These are phyloP conservation scores for Drepana falcataria DNA, from an alignment of 2,888 invertebrate genomes.

Conservation along the genomic window DNA sequence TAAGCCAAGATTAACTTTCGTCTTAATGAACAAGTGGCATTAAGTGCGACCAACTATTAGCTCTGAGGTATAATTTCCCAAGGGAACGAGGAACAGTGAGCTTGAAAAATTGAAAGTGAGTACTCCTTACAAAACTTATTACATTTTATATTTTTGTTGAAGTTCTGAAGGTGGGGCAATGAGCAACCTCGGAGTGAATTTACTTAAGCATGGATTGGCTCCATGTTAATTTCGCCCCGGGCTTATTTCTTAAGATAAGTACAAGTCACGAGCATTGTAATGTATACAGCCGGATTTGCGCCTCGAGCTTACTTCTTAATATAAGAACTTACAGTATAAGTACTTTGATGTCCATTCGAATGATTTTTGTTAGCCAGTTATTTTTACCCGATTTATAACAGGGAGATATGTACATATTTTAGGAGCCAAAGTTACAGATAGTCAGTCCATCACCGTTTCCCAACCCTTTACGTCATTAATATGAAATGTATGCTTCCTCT, in stretches of 20 bases:
- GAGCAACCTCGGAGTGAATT: not conserved
- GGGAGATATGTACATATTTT: too few relatives aligned
- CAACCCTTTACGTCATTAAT: too few relatives aligned
- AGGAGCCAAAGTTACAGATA: too few relatives aligned
- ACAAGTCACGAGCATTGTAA: slow-evolving; percentile 2
- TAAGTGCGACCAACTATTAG: slow-evolving; percentile 22
- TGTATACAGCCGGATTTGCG: too few relatives aligned
- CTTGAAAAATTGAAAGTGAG: slow-evolving; percentile 36
- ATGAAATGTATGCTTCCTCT: too few relatives aligned
- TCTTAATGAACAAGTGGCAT: slow-evolving; percentile 8
- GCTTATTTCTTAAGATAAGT: not conserved
- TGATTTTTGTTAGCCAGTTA: too few relatives aligned
- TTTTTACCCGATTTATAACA: too few relatives aligned
- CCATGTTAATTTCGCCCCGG: not conserved
- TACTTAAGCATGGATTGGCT: not conserved
- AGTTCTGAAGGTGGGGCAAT: not conserved
- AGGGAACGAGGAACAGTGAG: slow-evolving; percentile 25
- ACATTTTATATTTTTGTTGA: not conserved
- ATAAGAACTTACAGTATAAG: too few relatives aligned
- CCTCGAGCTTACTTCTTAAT: too few relatives aligned
- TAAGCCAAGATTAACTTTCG: not conserved
- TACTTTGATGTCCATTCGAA: too few relatives aligned
- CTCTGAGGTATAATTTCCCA: slow-evolving; percentile 34
- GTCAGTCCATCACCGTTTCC: too few relatives aligned
- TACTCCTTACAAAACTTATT: not conserved